phyloP scores from a whole-genome alignment of 2,797 vertebrate genomes.

The Anomalospiza imberbis region DNA sequence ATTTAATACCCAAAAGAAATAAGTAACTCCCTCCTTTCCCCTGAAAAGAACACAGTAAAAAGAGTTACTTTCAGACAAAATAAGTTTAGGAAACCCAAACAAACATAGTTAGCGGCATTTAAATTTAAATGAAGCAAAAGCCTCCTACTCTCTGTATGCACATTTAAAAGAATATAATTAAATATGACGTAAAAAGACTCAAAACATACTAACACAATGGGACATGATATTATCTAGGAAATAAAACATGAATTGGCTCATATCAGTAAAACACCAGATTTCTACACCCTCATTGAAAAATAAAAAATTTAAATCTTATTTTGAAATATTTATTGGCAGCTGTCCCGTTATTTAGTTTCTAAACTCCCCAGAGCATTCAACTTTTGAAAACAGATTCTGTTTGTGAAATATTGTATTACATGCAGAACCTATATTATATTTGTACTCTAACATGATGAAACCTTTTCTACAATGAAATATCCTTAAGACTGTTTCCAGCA shows the following conservation, averaged over 20 bases:
- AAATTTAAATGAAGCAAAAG: neutral
- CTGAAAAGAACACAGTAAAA: neutral
- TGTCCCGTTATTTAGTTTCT: neutral
- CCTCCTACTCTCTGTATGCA: neutral
- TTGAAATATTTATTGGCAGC: neutral
- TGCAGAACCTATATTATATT: neutral
- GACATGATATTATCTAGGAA: neutral
- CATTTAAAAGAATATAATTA: neutral
- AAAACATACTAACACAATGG: neutral
- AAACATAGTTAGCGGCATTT: neutral
- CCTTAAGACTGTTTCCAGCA: neutral
- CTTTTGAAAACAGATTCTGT: neutral
- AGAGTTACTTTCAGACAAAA: neutral
- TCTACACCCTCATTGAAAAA: neutral
- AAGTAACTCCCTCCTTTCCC: neutral
- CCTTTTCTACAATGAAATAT: neutral
- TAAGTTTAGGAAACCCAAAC: neutral
- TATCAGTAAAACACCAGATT: neutral
- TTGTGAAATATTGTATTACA: neutral
- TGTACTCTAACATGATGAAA: neutral
- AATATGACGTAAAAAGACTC: neutral
- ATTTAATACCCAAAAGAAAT: neutral
- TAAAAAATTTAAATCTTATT: neutral
- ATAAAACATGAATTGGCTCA: neutral
- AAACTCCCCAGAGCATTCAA: neutral